These are phyloP conservation scores for Leptinotarsa defecta DNA, from an alignment of 1,140 invertebrate species.

Conservation along the genomic window DNA sequence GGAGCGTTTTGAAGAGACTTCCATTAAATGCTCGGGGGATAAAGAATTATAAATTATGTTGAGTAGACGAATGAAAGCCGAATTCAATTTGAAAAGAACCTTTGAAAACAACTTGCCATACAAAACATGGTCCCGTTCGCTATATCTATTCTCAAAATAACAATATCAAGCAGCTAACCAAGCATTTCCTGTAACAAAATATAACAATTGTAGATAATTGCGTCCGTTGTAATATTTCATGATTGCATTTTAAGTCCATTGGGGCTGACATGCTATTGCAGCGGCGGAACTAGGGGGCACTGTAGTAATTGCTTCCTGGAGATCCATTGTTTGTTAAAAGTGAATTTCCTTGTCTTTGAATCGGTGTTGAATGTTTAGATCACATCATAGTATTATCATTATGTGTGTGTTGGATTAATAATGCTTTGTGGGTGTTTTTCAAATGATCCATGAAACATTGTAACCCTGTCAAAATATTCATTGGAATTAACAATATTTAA, in stretches of 20 bases:
- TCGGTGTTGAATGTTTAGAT: no score
- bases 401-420: no score
- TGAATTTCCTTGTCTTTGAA: no score
- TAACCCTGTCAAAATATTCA: no score
- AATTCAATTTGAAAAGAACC: slow-evolving; percentile 1
- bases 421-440: no score
- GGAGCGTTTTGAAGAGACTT: no score
- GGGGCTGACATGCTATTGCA: not conserved
- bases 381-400: no score
- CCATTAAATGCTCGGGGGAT: not conserved
- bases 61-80: not conserved
- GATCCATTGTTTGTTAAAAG: no score
- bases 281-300: not conserved
- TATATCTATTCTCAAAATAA: not conserved
- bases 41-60: slow-evolving; percentile 1
- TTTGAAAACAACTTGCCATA: not conserved
- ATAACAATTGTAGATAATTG: slow-evolving; percentile 9
- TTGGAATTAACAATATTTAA: no score
- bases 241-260: not conserved
- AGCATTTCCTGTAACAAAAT: slow-evolving; percentile 4
- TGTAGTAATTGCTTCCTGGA: no score
- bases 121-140: not conserved
- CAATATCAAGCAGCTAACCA: not conserved
- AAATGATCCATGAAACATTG: no score
- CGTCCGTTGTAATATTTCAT: slow-evolving; percentile 1